A percentile compares a stretch with the other conserved stretches of the same genome.
Conservation (phyloP, 2,888 invertebrate genomes). For the Euproctis similis region DNA sequence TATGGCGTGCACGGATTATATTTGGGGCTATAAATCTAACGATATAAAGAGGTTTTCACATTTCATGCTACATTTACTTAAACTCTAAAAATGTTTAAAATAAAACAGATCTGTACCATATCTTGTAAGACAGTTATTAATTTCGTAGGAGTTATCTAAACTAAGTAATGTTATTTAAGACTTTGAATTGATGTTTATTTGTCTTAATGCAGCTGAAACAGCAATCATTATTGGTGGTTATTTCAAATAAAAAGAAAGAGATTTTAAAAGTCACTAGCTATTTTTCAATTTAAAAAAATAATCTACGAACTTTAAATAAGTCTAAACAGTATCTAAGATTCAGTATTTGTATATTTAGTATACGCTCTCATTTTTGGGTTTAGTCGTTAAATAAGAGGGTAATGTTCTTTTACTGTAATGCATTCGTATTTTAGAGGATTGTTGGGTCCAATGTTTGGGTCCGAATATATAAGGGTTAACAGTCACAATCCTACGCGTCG, state of each 20-base stretch:
- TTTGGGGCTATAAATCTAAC: slow-evolving; percentile 46
- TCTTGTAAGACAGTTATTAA: no score
- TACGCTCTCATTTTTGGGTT: slow-evolving; percentile 24
- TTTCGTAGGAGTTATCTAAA: no score
- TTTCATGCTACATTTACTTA: neutral
- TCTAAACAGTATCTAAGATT: no score
- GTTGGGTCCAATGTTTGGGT: slow-evolving; percentile 5
- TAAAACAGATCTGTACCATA: no score
- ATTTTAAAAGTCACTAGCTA: slow-evolving; percentile 14
- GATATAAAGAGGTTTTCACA: slow-evolving; percentile 9
- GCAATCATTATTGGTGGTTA: no score
- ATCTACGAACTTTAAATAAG: no score
- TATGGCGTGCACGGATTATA: slow-evolving; percentile 37
- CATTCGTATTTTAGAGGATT: slow-evolving; percentile 19
- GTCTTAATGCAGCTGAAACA: no score
- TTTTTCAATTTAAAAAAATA: no score
- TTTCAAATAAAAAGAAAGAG: neutral
- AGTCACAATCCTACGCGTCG: slow-evolving; percentile 1
- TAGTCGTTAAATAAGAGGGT: slow-evolving; percentile 26
- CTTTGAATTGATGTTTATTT: no score
- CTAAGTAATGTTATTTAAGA: no score
- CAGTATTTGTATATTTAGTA: slow-evolving; percentile 37
- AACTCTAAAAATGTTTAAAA: no score
- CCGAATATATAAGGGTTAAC: slow-evolving; percentile 12
- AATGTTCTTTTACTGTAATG: slow-evolving; percentile 18